Conservation (phyloP, 2,888 invertebrate species). For the Acanthococcus lagerstroemiae region DNA sequence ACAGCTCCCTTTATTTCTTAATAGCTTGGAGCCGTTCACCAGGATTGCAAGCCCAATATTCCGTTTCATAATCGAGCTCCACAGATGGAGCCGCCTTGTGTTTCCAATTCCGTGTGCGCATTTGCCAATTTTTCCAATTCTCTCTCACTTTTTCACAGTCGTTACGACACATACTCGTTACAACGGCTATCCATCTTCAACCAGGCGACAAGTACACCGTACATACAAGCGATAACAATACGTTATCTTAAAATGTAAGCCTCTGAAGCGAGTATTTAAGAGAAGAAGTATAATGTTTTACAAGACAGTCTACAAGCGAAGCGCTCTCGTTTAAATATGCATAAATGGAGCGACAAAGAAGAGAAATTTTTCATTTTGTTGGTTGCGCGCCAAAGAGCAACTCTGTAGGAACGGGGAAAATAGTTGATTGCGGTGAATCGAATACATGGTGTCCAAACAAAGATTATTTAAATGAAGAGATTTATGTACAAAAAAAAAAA, state of each 20-base stretch:
- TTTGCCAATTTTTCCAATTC: background rate
- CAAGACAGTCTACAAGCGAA: constrained; percentile 20
- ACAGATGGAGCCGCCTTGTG: no score
- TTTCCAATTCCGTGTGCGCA: background rate
- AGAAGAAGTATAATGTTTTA: constrained; percentile 19
- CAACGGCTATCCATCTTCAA: constrained; percentile 17
- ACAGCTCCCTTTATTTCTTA: no score
- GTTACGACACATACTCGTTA: background rate
- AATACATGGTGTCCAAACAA: constrained; percentile 21
- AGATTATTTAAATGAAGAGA: constrained; percentile 24
- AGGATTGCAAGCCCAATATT: no score
- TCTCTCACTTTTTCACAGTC: background rate
- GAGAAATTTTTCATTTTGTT: constrained; percentile 26
- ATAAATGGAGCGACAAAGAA: constrained; percentile 17
- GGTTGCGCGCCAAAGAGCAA: constrained; percentile 23
- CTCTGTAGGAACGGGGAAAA: background rate
- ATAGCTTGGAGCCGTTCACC: no score
- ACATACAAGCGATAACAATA: constrained; percentile 3
- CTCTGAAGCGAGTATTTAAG: constrained; percentile 3
- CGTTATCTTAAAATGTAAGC: constrained; percentile 1
- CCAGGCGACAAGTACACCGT: constrained; percentile 10
- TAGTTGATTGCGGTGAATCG: constrained; percentile 21
- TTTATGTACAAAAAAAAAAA: no score
- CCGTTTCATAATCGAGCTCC: no score
- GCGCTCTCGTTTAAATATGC: constrained; percentile 17